These are phyloP conservation scores for Neosalanx taihuensis DNA, from an alignment of 2,797 vertebrate genomes.

Conservation along the genomic window DNA sequence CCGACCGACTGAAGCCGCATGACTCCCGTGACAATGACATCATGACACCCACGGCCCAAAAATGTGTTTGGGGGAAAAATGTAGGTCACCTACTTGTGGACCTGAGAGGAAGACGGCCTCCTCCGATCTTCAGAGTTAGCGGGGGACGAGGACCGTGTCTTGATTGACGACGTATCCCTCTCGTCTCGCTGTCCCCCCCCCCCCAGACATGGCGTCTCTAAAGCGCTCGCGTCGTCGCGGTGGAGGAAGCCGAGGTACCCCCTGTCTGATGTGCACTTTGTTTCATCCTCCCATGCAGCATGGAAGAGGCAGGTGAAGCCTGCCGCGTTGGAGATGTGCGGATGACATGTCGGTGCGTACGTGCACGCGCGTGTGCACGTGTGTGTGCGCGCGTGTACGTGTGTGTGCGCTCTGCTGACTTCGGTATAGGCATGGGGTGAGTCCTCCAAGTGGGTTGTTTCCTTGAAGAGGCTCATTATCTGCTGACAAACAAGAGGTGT, in stretches of 20 bases:
- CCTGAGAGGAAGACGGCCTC: not conserved
- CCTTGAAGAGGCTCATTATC: slow-evolving; percentile 34
- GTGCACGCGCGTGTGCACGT: slow-evolving; percentile 3
- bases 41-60: not conserved
- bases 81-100: not conserved
- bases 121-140: not conserved
- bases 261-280: slow-evolving; percentile 33
- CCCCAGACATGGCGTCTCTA: slow-evolving; percentile 23
- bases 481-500: slow-evolving; percentile 1
- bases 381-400: slow-evolving; percentile 15
- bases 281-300: slow-evolving; percentile 41
- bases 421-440: slow-evolving; percentile 6
- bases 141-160: not conserved
- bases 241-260: slow-evolving; percentile 18
- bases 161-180: not conserved
- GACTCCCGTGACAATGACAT: too few species aligned
- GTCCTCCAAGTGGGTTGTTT: slow-evolving; percentile 6
- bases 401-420: slow-evolving; percentile 12
- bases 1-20: too few species aligned
- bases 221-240: not conserved
- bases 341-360: not conserved
- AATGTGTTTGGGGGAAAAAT: not conserved
- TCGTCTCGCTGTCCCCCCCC: not conserved
- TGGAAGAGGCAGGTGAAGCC: slow-evolving; percentile 29
- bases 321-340: slow-evolving; percentile 10